Base-by-base conservation (phyloP, 2,888 invertebrate species). In the Seira ritae region DNA sequence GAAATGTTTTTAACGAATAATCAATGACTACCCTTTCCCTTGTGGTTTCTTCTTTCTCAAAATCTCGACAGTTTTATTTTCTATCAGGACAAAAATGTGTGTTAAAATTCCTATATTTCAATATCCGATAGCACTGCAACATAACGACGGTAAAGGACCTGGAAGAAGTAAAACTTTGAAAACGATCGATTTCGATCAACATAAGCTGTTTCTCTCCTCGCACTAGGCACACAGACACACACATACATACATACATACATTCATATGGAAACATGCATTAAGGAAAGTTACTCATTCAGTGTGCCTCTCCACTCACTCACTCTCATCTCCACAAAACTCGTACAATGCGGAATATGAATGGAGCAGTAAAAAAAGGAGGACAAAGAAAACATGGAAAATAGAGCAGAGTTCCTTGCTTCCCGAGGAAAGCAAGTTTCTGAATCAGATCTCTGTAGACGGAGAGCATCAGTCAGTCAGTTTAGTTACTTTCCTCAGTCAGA, bases 391-490 rank as follows among this genome's bases (percentile, higher is more conserved):
- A 62, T 62, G 62, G 62, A 20, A 62, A 62, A 62, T 19, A 22
- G 22, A 62, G 22, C 19, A 19, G 15, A 22, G 62, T 62, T 55
- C 17, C 55, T 55, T 55, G 55, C 15, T 55, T 55, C 17, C 42
- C 42, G 60, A 23, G 15, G 69, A 46, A 42, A 24, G 22, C 24
- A 24, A 10, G 31, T 31, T 31, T 23, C 22, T 37, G 37, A 37
- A 69, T 69, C 42, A 37, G 24, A 24, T 20, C 20, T 22, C 2
- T 50, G 50, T 62, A 62, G 19, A 72, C 72, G 42, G 55, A 72
- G 60, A 60, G 72, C 72, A 72, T 72, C 72, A 72, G 72, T 72
- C 72, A 55, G 23, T 72, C 72, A 72, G 60, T 62, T 62, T 20
- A 55, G 55, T 55, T 55, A 55, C 55, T 55, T 55, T 55, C 31